A percentile compares a stretch with the other conserved stretches of the same genome.
Evolutionary conservation across 2,888 invertebrate species (phyloP).

Genomic region (Dasypogon diadema): DNA sequence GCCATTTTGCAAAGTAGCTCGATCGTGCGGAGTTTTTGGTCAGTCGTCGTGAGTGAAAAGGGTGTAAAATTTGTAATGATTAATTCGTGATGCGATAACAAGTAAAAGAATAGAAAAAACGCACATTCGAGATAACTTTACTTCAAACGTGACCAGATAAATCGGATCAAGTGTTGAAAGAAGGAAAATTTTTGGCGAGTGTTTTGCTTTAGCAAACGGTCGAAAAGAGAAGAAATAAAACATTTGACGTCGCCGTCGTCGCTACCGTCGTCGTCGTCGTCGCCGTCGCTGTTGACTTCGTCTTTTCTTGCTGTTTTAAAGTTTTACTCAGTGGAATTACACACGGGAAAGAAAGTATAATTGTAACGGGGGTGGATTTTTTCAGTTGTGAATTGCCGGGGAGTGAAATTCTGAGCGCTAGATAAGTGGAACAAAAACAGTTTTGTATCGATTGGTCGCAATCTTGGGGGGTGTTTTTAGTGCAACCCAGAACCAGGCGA

Average conservation of each 20-base stretch:
- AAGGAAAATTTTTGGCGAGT: background rate
- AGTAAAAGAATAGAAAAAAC: background rate
- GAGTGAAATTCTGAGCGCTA: too few species aligned
- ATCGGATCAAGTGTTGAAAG: background rate
- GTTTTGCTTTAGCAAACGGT: background rate
- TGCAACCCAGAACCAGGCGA: background rate
- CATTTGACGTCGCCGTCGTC: background rate
- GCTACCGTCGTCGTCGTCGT: background rate
- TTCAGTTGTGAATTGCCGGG: too few species aligned
- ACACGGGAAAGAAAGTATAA: background rate
- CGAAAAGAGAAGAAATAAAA: too few species aligned
- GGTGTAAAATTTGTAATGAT: conserved; percentile 13
- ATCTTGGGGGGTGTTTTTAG: background rate
- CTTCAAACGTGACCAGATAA: background rate
- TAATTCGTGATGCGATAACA: conserved; percentile 40
- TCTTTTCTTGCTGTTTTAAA: too few species aligned
- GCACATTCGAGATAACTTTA: background rate
- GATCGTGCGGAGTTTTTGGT: conserved; percentile 57
- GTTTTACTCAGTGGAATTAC: background rate
- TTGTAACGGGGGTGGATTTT: background rate
- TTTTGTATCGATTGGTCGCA: conserved; percentile 34
- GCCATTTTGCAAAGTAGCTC: conserved; percentile 61
- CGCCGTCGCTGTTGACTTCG: background rate
- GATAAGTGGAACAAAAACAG: conserved; percentile 21
- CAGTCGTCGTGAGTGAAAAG: conserved; percentile 53